Base-by-base conservation (phyloP, 2,113 vertebrate species). In the Hyaena hyaena region DNA sequence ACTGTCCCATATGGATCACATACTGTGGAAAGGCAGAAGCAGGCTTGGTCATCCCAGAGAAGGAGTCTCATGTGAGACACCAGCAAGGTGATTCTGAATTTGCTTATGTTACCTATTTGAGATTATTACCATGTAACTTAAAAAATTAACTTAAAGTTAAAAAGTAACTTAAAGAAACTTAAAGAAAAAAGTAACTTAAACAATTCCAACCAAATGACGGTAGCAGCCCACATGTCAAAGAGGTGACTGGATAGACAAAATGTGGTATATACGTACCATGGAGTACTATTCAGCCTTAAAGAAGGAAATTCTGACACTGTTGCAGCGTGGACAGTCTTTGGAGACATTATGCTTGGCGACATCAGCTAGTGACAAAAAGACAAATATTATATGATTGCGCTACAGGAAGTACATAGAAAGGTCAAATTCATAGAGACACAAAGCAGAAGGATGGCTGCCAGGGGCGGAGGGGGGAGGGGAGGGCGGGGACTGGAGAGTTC, bases 151-250 rank as follows among this genome's bases (percentile, higher is more conserved):
- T 39, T 39, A 39, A 39, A 39, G 39, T 39, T 39, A 12, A 71
- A 90, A 53, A 87, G 31, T 66, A 58, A 82, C 24, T 66, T 39
- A 92, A 76, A 21, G 50, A 50, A 12, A 71, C 39, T 39, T 39
- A 39, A 39, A 39, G 50, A 50, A 12, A 71, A 90, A 53, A 87
- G 31, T 66, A 58, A 82, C 24, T 66, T 39, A 92, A 76, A 21
- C 16, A 21, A 24, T 79, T 88, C 24, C 66, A 55, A 73, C 10
- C 73, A 55, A 89, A 76, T 92, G 58, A 19, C 96, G 24, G 55
- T 45, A 82, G 79, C 7, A 82, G 45, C 14, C 10, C 24, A 55
- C 4, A 2, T 55, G n/a, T 86, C 19, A 4, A 19, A n/a, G 7
- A 39, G 45, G 24, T 71, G 24, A 68, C 12, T n/a, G 58, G 28